Conservation (phyloP, 2,797 vertebrate species). For the Helicolenus hilgendorfi region DNA sequence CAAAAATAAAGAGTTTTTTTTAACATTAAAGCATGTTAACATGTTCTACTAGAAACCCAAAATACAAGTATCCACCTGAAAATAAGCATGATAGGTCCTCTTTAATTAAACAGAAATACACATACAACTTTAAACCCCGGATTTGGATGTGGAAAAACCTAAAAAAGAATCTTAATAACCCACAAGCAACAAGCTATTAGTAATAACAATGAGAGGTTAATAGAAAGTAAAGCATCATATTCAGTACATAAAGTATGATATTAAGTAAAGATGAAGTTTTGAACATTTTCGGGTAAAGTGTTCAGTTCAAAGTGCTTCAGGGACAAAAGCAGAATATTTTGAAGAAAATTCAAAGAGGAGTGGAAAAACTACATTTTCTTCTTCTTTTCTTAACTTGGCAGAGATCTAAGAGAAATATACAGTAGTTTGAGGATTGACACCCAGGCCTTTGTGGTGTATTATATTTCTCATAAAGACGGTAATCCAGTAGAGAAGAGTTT, state of each 20-base stretch:
- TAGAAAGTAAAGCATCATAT: not conserved
- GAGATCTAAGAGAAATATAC: constrained; percentile 14
- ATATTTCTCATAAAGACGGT: constrained; percentile 40
- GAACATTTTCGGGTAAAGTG: fast-evolving
- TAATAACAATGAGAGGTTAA: not conserved
- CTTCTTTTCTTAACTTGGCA: constrained; percentile 7
- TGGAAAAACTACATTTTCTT: not conserved
- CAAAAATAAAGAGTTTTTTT: too few relatives aligned
- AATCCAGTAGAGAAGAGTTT: constrained; percentile 32
- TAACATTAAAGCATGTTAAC: too few relatives aligned
- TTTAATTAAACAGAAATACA: fast-evolving
- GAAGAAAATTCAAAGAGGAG: not conserved
- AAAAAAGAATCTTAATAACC: not conserved
- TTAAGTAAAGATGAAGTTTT: not conserved
- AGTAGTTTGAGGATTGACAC: constrained; percentile 18
- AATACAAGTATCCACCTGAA: too few relatives aligned
- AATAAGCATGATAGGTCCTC: too few relatives aligned
- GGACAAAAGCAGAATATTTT: not conserved
- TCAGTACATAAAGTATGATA: not conserved
- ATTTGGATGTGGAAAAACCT: not conserved
- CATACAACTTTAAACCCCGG: fast-evolving
- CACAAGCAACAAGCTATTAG: not conserved
- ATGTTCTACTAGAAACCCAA: too few relatives aligned
- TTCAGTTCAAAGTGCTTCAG: not conserved
- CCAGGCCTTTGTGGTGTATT: constrained; percentile 19